Base-by-base conservation (phyloP, 2,888 invertebrate genomes). In the Cinara cedri region DNA sequence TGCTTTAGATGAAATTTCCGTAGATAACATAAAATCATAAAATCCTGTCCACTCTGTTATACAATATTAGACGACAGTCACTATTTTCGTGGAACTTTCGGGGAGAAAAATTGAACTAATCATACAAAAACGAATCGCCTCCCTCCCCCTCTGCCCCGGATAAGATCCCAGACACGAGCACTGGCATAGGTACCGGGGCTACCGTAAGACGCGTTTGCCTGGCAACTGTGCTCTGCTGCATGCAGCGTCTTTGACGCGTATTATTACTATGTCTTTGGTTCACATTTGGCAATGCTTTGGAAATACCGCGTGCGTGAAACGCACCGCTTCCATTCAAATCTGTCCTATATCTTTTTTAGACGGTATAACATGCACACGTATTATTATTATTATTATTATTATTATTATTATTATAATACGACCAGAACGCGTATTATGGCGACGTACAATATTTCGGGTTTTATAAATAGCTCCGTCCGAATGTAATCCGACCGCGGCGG, bases 401-500 rank as follows among this genome's bases (percentile, higher is more conserved):
- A n/a, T n/a, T n/a, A n/a, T n/a, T n/a, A n/a, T n/a, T n/a, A n/a
- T n/a, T n/a, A n/a, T n/a, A n/a, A n/a, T n/a, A 2, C 4, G 3
- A 1, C 21, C 16, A 34, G 34, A 34, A 34, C 34, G 34, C 34
- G 34, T 19, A 63, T 54, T 42, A 34, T 14, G 68, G 16, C 26
- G 57, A 60, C 60, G 60, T 78, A 51, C 78, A 49, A 62, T 78
- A 78, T 78, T 78, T 78, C 60, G 78, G 60, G 42, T 46, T 70
- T 78, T 78, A 78, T 68, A 78, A 78, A 78, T 78, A 78, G 68
- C 51, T n/a, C n/a, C 16, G 46, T 60, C 21, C 57, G 60, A 42
- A 70, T 51, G 78, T 78, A 78, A 78, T 70, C 49, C 60, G 68
- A 76, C 57, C 68, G 57, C 19, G 44, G 26, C 55, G 46, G 6